Evolutionary conservation across 1,140 invertebrate species (phyloP).

Genomic region (Plutomurus gul): DNA sequence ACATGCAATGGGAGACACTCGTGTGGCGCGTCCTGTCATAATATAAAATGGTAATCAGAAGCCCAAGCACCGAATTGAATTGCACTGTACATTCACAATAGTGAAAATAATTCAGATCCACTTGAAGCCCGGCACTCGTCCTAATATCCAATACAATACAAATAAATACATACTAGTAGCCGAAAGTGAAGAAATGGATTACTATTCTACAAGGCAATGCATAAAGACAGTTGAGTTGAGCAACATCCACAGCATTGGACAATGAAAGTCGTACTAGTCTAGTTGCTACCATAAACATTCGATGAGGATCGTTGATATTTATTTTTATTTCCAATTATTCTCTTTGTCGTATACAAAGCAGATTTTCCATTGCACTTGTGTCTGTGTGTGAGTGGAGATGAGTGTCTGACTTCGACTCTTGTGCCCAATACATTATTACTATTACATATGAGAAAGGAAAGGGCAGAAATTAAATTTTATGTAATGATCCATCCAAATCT

Average conservation of each 20-base stretch:
- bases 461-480: constrained; percentile 34
- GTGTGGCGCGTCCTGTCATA: too few relatives aligned
- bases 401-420: too few relatives aligned
- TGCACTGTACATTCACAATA: too few relatives aligned
- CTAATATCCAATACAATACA: neutral
- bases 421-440: too few relatives aligned
- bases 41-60: neutral
- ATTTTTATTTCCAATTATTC: constrained; percentile 46
- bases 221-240: neutral
- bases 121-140: neutral
- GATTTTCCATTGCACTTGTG: neutral
- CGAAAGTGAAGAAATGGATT: neutral
- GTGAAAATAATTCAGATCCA: neutral
- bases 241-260: too few relatives aligned
- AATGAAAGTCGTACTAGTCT: too few relatives aligned
- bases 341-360: constrained; percentile 9
- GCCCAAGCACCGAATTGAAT: neutral
- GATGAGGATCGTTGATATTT: constrained; percentile 37
- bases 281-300: constrained; percentile 33
- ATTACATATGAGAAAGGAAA: neutral
- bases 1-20: constrained; percentile 4
- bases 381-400: too few relatives aligned
- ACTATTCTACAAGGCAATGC: neutral
- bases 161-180: neutral
- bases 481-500: constrained; percentile 28